These are phyloP conservation scores for Siniperca chuatsi DNA, from an alignment of 2,113 vertebrate genomes.

Conservation along the genomic window DNA sequence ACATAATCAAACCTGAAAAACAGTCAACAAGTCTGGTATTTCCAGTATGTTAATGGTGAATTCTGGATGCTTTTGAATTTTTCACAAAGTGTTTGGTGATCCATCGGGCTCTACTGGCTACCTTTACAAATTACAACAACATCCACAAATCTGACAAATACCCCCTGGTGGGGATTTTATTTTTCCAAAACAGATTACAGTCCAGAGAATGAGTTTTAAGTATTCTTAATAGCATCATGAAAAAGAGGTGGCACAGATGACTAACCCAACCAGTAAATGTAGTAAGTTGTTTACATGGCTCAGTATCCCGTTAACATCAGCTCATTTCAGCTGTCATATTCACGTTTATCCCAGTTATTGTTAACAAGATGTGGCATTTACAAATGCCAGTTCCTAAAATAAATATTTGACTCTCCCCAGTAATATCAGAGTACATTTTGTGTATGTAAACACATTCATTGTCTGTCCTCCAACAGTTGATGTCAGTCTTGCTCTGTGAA, in stretches of 20 bases:
- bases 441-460: conserved; percentile 53
- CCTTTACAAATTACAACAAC: neutral
- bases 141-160: conserved; percentile 19
- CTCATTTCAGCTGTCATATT: conserved; percentile 20
- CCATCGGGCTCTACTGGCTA: neutral
- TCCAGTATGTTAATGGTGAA: neutral
- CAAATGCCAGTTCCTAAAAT: conserved; percentile 44
- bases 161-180: conserved; percentile 37
- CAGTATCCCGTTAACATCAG: conserved; percentile 33
- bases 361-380: conserved; percentile 46
- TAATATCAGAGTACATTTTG: conserved; percentile 29
- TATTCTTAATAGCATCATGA: conserved; percentile 3
- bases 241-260: conserved; percentile 32
- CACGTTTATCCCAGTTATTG: conserved; percentile 37
- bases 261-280: conserved; percentile 40
- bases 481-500: conserved; percentile 40
- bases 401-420: conserved; percentile 56
- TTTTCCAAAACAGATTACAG: conserved; percentile 32
- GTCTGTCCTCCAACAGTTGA: conserved; percentile 47
- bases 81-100: neutral
- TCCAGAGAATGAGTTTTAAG: neutral
- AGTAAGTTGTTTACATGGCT: conserved; percentile 48
- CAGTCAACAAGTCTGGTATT: neutral
- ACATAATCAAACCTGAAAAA: neutral
- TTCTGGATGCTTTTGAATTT: neutral